Percentiles rank a stretch among this genome's conserved stretches.
Evolutionary conservation across 2,113 vertebrate genomes (phyloP).

Genomic region (Tringa solitaria): DNA sequence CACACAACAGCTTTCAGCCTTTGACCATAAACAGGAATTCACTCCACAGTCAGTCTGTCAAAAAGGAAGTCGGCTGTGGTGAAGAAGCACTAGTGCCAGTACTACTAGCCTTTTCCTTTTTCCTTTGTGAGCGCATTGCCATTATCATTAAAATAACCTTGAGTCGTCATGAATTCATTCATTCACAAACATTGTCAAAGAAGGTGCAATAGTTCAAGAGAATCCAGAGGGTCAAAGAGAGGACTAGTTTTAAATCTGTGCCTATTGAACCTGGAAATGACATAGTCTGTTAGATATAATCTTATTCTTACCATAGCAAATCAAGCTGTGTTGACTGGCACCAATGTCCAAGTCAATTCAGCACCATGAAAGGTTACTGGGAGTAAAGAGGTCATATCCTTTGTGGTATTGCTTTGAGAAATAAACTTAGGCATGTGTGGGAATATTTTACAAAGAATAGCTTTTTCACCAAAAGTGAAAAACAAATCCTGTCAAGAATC

Average conservation of each 20-base stretch:
- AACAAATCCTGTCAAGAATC: conserved; percentile 73
- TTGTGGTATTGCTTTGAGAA: conserved; percentile 80
- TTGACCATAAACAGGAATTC: conserved; percentile 83
- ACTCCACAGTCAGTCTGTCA: conserved; percentile 79
- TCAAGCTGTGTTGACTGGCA: conserved; percentile 82
- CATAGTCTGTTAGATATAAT: conserved; percentile 82
- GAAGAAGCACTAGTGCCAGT: conserved; percentile 67
- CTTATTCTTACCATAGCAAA: conserved; percentile 84
- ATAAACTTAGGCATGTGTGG: conserved; percentile 82
- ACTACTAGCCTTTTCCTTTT: conserved; percentile 73
- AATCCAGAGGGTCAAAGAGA: conserved; percentile 81
- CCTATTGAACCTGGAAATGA: conserved; percentile 84
- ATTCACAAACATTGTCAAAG: conserved; percentile 89
- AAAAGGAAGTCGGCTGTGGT: conserved; percentile 80
- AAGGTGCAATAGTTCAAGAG: conserved; percentile 83
- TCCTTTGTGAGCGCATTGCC: conserved; percentile 73
- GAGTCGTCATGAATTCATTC: conserved; percentile 88
- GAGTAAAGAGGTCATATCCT: conserved; percentile 80
- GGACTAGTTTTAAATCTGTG: conserved; percentile 83
- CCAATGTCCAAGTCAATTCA: conserved; percentile 78
- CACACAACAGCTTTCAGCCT: conserved; percentile 79
- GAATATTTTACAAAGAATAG: conserved; percentile 83
- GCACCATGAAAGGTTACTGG: conserved; percentile 80
- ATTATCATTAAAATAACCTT: conserved; percentile 91
- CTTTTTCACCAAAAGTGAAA: conserved; percentile 71